These are phyloP conservation scores for Formica selysi DNA, from an alignment of 1,140 invertebrate genomes.

Conservation along the genomic window DNA sequence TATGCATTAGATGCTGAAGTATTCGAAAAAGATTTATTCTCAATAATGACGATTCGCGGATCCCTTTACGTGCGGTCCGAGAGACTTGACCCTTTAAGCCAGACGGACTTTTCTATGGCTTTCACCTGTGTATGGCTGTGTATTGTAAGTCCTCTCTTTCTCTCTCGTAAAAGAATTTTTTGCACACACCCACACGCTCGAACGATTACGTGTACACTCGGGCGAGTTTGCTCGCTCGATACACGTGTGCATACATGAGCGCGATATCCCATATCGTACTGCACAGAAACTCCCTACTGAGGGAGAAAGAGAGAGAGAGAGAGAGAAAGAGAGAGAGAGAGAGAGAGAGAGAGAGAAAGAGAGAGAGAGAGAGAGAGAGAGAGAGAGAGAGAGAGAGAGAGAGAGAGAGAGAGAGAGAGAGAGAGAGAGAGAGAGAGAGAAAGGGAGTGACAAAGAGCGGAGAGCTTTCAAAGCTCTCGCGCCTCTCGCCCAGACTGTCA, in stretches of 20 bases:
- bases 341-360: not conserved
- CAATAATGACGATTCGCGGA: slow-evolving; percentile 63
- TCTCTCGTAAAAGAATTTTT: slow-evolving; percentile 79
- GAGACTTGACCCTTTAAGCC: slow-evolving; percentile 83
- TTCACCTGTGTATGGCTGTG: slow-evolving; percentile 78
- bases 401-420: slow-evolving; percentile 1
- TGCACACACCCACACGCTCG: slow-evolving; percentile 74
- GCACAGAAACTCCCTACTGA: slow-evolving; percentile 64
- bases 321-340: slow-evolving; percentile 5
- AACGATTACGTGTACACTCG: slow-evolving; percentile 63
- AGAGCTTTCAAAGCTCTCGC: slow-evolving; percentile 76
- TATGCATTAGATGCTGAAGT: not conserved
- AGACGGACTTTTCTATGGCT: slow-evolving; percentile 84
- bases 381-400: slow-evolving; percentile 29
- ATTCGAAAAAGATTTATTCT: slow-evolving; percentile 47
- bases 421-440: slow-evolving; percentile 5
- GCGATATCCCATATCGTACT: slow-evolving; percentile 74
- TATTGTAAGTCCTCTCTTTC: slow-evolving; percentile 75
- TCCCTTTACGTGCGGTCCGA: slow-evolving; percentile 67
- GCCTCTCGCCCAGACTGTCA: slow-evolving; percentile 77
- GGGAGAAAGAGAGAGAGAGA: slow-evolving; percentile 13
- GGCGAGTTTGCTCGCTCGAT: slow-evolving; percentile 34
- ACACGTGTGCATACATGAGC: slow-evolving; percentile 57
- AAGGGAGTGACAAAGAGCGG: slow-evolving; percentile 23
- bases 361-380: not conserved